These are phyloP conservation scores for Chromobotia macracanthus DNA, from an alignment of 2,797 vertebrate species.

Conservation along the genomic window DNA sequence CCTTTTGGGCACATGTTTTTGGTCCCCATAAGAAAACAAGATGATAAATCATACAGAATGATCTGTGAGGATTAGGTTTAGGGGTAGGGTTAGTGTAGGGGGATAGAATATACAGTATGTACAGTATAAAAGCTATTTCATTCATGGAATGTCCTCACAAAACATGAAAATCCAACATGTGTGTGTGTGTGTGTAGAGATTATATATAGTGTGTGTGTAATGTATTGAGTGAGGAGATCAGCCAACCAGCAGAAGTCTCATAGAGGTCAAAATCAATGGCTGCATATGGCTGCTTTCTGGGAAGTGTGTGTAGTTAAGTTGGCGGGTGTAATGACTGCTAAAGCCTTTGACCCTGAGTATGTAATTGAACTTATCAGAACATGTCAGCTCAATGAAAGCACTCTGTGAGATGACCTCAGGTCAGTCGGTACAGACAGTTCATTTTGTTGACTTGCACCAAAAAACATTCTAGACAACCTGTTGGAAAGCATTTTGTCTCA, in stretches of 20 bases:
- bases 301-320: neutral
- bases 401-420: conserved; percentile 48
- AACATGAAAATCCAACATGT: too few relatives aligned
- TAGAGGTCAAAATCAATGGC: neutral
- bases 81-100: too few relatives aligned
- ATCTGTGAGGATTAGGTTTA: too few relatives aligned
- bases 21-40: too few relatives aligned
- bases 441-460: conserved; percentile 17
- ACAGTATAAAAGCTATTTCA: too few relatives aligned
- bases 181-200: neutral
- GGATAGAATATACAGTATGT: too few relatives aligned
- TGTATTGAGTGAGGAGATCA: neutral
- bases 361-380: conserved; percentile 65
- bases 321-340: conserved; percentile 43
- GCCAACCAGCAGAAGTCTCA: neutral
- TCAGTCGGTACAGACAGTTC: conserved; percentile 23
- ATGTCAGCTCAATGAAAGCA: conserved; percentile 56
- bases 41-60: too few relatives aligned
- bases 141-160: too few relatives aligned
- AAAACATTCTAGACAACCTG: conserved; percentile 9
- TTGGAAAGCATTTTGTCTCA: conserved; percentile 10
- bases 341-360: conserved; percentile 62
- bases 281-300: neutral
- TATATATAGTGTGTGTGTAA: too few relatives aligned
- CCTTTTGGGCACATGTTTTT: too few relatives aligned